Evolutionary conservation across 2,113 vertebrate species (phyloP), one percentile per base, ranked within the genome.

Genomic region (Tetraodon nigroviridis): DNA sequence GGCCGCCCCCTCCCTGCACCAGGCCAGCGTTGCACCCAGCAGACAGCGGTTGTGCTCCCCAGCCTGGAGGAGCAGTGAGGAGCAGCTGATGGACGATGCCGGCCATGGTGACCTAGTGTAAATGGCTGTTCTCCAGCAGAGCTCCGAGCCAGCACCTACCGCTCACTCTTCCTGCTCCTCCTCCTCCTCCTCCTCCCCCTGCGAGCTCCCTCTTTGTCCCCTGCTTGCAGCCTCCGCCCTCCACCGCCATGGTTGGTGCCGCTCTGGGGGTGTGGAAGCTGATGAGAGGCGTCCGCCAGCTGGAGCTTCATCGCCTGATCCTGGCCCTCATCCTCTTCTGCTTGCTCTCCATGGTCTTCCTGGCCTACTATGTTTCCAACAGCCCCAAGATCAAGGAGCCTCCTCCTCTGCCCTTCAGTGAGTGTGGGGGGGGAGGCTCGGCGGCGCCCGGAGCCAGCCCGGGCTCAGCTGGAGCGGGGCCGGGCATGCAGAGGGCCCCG

Each of bases 371-470:
- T 0, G 93, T 98, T 71, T 96, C 93, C 41, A 97, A 93, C 87
- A 97, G 92, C 67, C 95, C 95, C 61, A 99, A 98, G 89, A 95
- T 97, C 85, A 99, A 99, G 81, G 96, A 99, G 76, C 92, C 94
- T 0, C 92, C 94, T 0, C 95, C 96, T 2, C 53, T 96, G 55
- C 95, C 96, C 53, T 92, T 98, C 80, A 95, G 94, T 59, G 94
- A 95, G 87, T 98, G 96, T 42, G 88, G 85, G 2, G 88, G 72
- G 22, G 89, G 84, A 41, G 84, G 78, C 16, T 80, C 60, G 4
- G 54, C 70, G 17, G 40, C 62, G 3, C 47, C 49, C 80, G 90
- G 84, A 87, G 64, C 54, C 1, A 86, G 89, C 77, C 80, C 90
- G 49, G 84, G 90, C 61, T 71, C 37, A 4, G 53, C 53, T 0